Conservation (phyloP, 2,888 invertebrate genomes). For the Torymus tubicola region DNA sequence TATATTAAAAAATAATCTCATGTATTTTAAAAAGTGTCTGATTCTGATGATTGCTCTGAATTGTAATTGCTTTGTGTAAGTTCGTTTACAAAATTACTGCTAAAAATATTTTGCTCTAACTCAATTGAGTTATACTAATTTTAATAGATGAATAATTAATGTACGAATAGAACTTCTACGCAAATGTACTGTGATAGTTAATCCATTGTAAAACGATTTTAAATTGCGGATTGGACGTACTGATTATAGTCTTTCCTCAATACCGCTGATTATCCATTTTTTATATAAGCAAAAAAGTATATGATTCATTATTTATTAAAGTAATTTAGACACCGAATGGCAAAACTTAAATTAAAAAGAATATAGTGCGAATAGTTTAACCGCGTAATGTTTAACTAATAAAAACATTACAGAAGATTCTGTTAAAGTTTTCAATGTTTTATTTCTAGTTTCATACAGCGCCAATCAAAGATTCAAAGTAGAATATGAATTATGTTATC, state of each 20-base stretch:
- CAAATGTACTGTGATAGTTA: conserved; percentile 55
- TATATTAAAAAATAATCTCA: no score
- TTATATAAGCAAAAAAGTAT: no score
- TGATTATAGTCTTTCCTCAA: background rate
- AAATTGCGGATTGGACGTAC: conserved; percentile 30
- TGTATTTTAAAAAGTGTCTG: background rate
- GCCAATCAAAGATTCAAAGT: conserved; percentile 8
- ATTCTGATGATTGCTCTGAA: conserved; percentile 15
- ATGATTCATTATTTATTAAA: no score
- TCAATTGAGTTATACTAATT: conserved; percentile 2
- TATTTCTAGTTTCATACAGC: background rate
- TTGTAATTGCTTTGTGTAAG: background rate
- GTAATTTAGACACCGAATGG: no score
- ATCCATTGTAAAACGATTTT: conserved; percentile 34
- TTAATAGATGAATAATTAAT: conserved; percentile 16
- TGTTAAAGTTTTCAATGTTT: no score
- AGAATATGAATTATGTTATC: background rate
- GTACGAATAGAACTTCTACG: conserved; percentile 30
- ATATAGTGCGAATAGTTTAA: no score
- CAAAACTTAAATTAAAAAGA: no score
- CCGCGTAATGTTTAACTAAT: no score
- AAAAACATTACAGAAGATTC: no score
- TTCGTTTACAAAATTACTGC: background rate
- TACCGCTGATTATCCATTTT: no score
- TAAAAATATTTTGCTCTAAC: conserved; percentile 26